Evolutionary conservation across 2,888 invertebrate genomes (phyloP).

Genomic region (Ophion ellenae): DNA sequence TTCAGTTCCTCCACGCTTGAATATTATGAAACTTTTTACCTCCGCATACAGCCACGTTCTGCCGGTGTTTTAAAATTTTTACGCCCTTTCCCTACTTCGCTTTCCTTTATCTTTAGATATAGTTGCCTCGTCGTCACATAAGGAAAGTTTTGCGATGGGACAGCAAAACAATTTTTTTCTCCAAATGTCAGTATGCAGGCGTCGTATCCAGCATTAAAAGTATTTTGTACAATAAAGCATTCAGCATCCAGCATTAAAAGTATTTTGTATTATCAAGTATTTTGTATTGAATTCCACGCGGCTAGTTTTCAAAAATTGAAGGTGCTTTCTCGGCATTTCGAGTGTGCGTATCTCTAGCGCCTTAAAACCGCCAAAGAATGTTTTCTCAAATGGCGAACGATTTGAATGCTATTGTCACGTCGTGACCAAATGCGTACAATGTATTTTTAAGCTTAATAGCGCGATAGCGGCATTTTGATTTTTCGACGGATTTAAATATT

Average conservation of each 20-base stretch:
- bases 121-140: neutral
- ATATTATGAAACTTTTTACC: neutral
- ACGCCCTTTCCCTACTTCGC: neutral
- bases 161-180: neutral
- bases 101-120: neutral
- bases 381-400: slow-evolving; percentile 28
- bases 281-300: neutral
- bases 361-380: neutral
- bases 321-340: neutral
- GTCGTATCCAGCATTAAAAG: too few species aligned
- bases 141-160: neutral
- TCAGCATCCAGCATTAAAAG: too few species aligned
- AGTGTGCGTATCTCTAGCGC: neutral
- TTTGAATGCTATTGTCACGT: neutral
- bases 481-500: too few species aligned
- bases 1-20: neutral
- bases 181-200: neutral
- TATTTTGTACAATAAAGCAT: neutral
- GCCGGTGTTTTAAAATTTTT: neutral
- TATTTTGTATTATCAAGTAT: neutral
- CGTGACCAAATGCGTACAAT: too few species aligned
- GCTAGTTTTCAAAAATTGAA: neutral
- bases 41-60: neutral
- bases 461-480: too few species aligned
- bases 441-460: too few species aligned